Base-by-base conservation (phyloP, 1,140 invertebrate genomes). In the Zaprionus capensis region DNA sequence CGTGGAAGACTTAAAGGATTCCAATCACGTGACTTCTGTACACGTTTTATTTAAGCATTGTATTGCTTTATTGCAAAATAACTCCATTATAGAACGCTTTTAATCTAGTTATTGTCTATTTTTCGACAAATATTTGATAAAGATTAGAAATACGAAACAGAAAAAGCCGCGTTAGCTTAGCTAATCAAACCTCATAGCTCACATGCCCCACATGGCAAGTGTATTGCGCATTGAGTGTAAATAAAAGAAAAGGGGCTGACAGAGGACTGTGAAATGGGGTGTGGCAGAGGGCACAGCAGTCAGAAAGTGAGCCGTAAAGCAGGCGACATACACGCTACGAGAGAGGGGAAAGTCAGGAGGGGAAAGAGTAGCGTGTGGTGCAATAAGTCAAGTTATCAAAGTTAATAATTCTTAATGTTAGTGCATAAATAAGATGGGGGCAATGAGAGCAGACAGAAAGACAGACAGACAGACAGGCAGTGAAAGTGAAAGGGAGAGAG, bases 401-500 rank as follows among this genome's bases (percentile, higher is more conserved):
- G 85, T 90, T 90, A 90, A 90, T 90, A 90, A 90, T 90, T 90
- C 85, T 80, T 91, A 90, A 90, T 90, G 85, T 91, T 90, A 90
- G 85, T 90, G 85, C 85, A 90, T 90, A 91, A 85, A 90, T 85
- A 90, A 90, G 85, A 74, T 55, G 44, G 57, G 66, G 62, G 57
- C 70, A 68, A 67, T 77, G 63, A 58, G 49, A 14, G 53, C 49
- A 38, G 65, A 56, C 58, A 49, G 49, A 49, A 31, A 56, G 17
- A 56, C 59, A 71, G 49, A 5, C 46, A 44, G n/a, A 56, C 51
- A 58, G 11, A 14, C 51, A 55, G 5, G 20, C 41, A n/a, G 22
- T 12, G 49, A 57, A 24, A 22, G 53, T 51, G 53, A 24, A 26
- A 56, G 69, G 9, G 6, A 9, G 26, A 28, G 4, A 36, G 66